Conservation (phyloP, 2,888 invertebrate species). For the Diplazon laetatorius region DNA sequence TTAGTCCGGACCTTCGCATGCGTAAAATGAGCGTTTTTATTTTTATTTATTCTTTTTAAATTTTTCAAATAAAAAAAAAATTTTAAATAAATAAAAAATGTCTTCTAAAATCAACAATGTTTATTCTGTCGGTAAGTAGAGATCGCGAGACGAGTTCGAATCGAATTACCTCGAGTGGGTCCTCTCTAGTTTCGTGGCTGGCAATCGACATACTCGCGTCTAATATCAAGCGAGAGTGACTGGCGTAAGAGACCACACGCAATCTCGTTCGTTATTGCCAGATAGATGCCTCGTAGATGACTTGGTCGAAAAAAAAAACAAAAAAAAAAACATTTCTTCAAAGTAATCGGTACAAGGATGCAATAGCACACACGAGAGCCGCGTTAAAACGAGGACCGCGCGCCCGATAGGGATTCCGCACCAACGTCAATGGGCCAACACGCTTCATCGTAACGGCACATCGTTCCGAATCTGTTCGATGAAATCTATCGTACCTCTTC, state of each 20-base stretch:
- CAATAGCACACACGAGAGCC: slow-evolving; percentile 27
- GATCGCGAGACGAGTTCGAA: slow-evolving; percentile 6
- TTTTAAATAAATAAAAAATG: no score
- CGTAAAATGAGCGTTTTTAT: background rate
- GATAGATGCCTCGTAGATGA: slow-evolving; percentile 5
- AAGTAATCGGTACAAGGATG: no score
- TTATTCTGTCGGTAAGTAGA: slow-evolving; percentile 9
- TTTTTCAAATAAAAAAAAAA: no score
- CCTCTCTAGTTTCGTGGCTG: background rate
- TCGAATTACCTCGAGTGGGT: slow-evolving; percentile 24
- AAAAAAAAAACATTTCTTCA: slow-evolving; percentile 9
- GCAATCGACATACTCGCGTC: slow-evolving; percentile 7
- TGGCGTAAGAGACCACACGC: slow-evolving; percentile 28
- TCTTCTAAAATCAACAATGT: slow-evolving; percentile 18
- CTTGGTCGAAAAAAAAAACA: slow-evolving; percentile 31
- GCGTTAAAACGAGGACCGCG: background rate
- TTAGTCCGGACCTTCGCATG: no score
- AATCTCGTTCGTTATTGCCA: slow-evolving; percentile 8
- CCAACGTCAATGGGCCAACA: slow-evolving; percentile 13
- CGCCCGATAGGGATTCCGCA: slow-evolving; percentile 7
- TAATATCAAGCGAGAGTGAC: slow-evolving; percentile 34
- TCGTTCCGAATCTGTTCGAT: slow-evolving; percentile 1
- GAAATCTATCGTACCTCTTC: slow-evolving; percentile 15
- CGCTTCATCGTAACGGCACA: slow-evolving; percentile 28
- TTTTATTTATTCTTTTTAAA: no score